Evolutionary conservation across 2,797 vertebrate species (phyloP), one percentile per base, ranked within the genome.

Genomic region (Aphelocoma californica): DNA sequence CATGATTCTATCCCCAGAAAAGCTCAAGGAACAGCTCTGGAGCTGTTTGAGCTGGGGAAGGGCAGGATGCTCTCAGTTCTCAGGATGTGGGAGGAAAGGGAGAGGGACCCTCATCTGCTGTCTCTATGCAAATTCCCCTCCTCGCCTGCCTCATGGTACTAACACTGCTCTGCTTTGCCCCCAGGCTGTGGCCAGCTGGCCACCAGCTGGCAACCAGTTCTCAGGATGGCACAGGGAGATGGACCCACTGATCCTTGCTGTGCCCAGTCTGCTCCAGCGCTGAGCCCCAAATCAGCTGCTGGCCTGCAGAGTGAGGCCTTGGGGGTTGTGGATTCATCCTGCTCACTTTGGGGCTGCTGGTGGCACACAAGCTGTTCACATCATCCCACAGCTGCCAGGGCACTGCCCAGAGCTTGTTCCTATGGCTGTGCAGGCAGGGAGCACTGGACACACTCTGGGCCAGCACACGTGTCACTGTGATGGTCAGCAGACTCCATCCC

Each of bases 371-470:
- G 50, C 73, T 81, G 31, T 28, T 66, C 2, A 9, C 13, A 34
- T 75, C 60, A n/a, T 26, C 45, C 24, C 0, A 0, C 56, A 78
- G 61, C 74, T 88, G n/a, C 48, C 48, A 38, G 28, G 25, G 7
- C 40, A 28, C 36, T 61, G 57, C 73, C 54, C 0, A 2, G 7
- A 62, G 26, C 36, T 71, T 64, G 12, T 38, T 82, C 45, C 32
- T 4, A 1, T 89, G n/a, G 31, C 45, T 0, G 0, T 44, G 45
- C 50, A 45, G 77, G 53, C 70, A 70, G 73, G 58, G 42, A 79
- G 38, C 62, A 36, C 67, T 8, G 4, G 56, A 34, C 31, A 32
- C 0, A 0, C n/a, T 48, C 14, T 0, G 0, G 54, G 64, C 21
- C 70, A 70, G 50, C 9, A 3, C n/a, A 28, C 0, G 18, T 2